These are phyloP conservation scores for Benitochromis conjunctus DNA, from an alignment of 2,113 vertebrate genomes.

Conservation along the genomic window DNA sequence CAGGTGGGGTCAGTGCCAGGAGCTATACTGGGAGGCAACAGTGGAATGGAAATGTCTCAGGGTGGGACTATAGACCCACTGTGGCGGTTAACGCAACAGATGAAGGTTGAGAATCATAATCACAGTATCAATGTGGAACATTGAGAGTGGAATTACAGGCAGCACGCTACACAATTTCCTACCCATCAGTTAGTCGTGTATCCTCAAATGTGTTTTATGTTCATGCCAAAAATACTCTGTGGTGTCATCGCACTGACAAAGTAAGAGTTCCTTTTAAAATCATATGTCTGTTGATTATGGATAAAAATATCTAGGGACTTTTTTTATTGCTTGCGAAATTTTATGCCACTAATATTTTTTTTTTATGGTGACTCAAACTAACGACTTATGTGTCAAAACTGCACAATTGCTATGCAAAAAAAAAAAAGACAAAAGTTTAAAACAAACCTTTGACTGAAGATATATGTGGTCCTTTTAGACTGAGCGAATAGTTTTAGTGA, in stretches of 20 bases:
- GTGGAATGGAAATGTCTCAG: slow-evolving; percentile 46
- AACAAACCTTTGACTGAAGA: background rate
- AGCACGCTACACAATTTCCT: background rate
- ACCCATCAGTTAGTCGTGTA: background rate
- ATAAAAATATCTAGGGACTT: background rate
- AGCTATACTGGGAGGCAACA: slow-evolving; percentile 11
- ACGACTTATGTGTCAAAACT: slow-evolving; percentile 11
- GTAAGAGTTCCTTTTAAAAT: background rate
- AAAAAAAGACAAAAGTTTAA: background rate
- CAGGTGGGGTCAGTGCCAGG: slow-evolving; percentile 57
- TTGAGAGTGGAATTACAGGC: background rate
- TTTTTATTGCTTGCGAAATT: slow-evolving; percentile 26
- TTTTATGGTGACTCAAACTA: slow-evolving; percentile 9
- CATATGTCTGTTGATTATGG: background rate
- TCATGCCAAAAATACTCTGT: slow-evolving; percentile 39
- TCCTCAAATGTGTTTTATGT: background rate
- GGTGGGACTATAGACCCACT: slow-evolving; percentile 41
- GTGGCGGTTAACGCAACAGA: slow-evolving; percentile 53
- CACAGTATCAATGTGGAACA: slow-evolving; percentile 43
- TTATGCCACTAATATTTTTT: background rate
- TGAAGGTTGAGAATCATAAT: slow-evolving; percentile 43
- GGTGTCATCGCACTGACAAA: slow-evolving; percentile 16
- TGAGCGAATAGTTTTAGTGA: slow-evolving; percentile 1
- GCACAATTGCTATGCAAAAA: slow-evolving; percentile 56
- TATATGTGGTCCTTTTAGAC: background rate